These are phyloP conservation scores for Python bivittatus DNA, from an alignment of 2,113 vertebrate species.

Conservation along the genomic window DNA sequence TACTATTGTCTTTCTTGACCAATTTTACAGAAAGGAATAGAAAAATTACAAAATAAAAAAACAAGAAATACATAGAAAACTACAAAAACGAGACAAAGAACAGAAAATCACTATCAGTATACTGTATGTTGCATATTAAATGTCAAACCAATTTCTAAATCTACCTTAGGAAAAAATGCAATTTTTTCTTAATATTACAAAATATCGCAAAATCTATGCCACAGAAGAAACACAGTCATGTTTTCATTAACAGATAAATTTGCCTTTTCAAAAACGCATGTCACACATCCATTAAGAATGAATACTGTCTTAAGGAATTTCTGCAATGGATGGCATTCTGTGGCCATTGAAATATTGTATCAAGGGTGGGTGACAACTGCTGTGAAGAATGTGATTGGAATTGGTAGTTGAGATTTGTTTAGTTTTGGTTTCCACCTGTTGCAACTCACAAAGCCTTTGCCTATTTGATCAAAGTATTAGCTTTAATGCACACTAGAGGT, in stretches of 20 bases:
- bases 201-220: background rate
- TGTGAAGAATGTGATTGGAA: background rate
- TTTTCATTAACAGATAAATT: background rate
- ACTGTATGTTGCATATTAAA: background rate
- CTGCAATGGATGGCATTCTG: background rate
- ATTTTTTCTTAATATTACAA: background rate
- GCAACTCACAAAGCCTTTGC: background rate
- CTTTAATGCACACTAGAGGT: background rate
- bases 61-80: background rate
- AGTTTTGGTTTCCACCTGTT: constrained; percentile 10
- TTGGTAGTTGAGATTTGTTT: background rate
- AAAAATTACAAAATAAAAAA: background rate
- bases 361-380: background rate
- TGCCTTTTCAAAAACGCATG: background rate
- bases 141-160: background rate
- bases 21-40: background rate
- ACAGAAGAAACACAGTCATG: background rate
- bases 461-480: background rate
- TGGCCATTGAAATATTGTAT: background rate
- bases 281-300: background rate
- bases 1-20: background rate
- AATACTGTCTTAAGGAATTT: background rate
- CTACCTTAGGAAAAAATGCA: background rate
- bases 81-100: background rate
- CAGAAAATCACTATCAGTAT: background rate